phyloP scores from a whole-genome alignment of 2,797 vertebrate species.

The Myripristis jacobus region DNA sequence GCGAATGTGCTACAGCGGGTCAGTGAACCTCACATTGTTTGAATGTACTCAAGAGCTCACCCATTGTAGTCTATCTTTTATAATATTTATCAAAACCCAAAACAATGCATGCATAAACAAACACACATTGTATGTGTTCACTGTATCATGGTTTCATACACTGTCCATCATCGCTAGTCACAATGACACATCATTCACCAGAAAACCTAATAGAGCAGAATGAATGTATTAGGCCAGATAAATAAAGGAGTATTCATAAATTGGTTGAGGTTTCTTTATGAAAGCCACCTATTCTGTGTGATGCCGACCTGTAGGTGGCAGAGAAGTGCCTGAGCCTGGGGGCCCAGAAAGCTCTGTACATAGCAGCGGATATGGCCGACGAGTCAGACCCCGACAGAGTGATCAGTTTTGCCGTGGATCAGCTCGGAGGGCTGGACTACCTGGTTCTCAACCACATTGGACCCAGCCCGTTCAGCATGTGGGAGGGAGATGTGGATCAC shows the following conservation, averaged over 20 bases:
- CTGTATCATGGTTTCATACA: too few relatives aligned
- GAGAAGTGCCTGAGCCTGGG: slow-evolving; percentile 87
- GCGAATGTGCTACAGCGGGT: slow-evolving; percentile 81
- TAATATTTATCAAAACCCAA: background rate
- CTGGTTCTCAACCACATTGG: slow-evolving; percentile 91
- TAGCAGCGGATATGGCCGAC: slow-evolving; percentile 87
- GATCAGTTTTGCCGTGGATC: slow-evolving; percentile 85
- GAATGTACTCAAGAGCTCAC: background rate
- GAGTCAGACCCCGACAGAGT: slow-evolving; percentile 83
- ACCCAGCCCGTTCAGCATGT: slow-evolving; percentile 78
- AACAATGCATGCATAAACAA: background rate
- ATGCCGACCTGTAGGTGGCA: slow-evolving; percentile 78
- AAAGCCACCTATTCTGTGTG: background rate
- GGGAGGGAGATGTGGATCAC: slow-evolving; percentile 84
- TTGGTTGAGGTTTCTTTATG: background rate
- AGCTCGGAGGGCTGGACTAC: slow-evolving; percentile 89
- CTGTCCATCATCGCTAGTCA: too few relatives aligned
- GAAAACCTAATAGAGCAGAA: too few relatives aligned
- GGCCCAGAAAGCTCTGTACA: slow-evolving; percentile 84
- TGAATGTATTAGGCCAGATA: too few relatives aligned
- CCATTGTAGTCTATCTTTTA: background rate
- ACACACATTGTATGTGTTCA: background rate
- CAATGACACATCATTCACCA: too few relatives aligned
- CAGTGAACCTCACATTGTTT: slow-evolving; percentile 34
- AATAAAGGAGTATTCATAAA: background rate